Base-by-base conservation (phyloP, 2,797 vertebrate species). In the Lagorchestes hirsutus region DNA sequence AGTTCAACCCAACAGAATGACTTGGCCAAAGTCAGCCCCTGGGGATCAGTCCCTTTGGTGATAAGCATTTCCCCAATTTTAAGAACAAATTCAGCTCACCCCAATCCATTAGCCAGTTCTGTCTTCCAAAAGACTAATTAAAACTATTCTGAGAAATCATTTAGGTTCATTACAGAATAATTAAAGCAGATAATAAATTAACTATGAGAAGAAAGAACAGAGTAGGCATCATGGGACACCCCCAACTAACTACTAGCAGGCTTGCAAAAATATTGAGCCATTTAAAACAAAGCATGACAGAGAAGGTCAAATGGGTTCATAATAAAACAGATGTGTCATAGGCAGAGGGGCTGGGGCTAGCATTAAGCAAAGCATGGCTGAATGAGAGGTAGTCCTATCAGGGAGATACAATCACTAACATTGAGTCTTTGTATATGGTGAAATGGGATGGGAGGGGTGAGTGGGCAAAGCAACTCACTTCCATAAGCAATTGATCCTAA, bases 401-500 rank as follows among this genome's bases (percentile, higher is more conserved):
- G 62, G 57, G 74, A 87, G 54, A 54, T 27, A n/a, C 0, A 27
- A 22, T 50, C 52, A 90, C 2, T 1, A 28, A 82, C 59, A n/a
- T 90, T 82, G 46, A 94, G 56, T 54, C 57, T 82, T 94, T 12
- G 9, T 10, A 18, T 46, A 46, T 82, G 22, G 3, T 46, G 40
- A 82, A 50, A 92, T 16, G 50, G 90, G 18, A 91, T 0, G 50
- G 95, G 74, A 74, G 57, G 90, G 74, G 87, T 0, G 58, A 8
- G 31, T 0, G 67, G 50, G 5, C 56, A n/a, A 0, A 46, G 93
- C 82, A 57, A 99, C 99, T 99, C 98, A 99, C 99, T 99, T 97
- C 99, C 99, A 40, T 99, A 99, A 12, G 99, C 98, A 22, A 99
- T 98, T 0, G 99, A 98, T 58, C 99, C 98, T 95, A 99, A 96